Percentiles rank a stretch among this genome's conserved stretches.
Evolutionary conservation across 2,797 vertebrate species (phyloP).

Genomic region (Clarias laeviceps): DNA sequence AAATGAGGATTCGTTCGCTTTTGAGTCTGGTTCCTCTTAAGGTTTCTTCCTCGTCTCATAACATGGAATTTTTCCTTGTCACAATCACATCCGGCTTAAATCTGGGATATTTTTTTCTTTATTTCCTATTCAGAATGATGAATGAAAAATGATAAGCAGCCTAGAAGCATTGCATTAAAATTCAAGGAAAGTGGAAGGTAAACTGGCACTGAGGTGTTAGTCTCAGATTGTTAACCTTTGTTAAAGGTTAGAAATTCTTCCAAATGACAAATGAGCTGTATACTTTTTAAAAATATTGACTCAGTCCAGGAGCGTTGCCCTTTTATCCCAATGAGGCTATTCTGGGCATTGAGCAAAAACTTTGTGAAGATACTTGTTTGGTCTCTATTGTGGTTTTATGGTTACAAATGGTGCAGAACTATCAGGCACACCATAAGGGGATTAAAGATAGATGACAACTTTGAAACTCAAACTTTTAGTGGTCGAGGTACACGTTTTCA

Average conservation of each 20-base stretch:
- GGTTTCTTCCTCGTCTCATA: too few species aligned
- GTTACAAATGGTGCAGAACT: conserved; percentile 2
- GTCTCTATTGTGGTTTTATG: not conserved
- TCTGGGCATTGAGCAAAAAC: not conserved
- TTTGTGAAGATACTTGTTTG: conserved; percentile 12
- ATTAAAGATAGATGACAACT: conserved; percentile 12
- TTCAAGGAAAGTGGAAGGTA: not conserved
- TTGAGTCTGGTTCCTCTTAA: too few species aligned
- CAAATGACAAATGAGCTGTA: conserved; percentile 21
- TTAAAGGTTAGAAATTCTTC: conserved; percentile 32
- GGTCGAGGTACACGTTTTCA: not conserved
- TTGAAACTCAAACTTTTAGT: conserved; percentile 22
- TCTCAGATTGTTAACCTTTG: conserved; percentile 26
- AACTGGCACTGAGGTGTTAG: not conserved
- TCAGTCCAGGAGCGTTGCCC: conserved; percentile 21
- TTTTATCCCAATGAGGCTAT: conserved; percentile 17
- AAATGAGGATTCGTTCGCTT: too few species aligned
- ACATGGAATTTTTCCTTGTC: too few species aligned
- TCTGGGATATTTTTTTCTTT: too few species aligned
- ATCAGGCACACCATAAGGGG: not conserved
- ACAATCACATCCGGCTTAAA: too few species aligned
- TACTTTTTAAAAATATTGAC: conserved; percentile 20
- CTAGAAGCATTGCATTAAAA: conserved; percentile 1
- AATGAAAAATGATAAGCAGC: conserved; percentile 1
- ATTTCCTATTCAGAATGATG: too few species aligned